Base-by-base conservation (phyloP, 2,888 invertebrate genomes). In the Lamellibrachia columna region DNA sequence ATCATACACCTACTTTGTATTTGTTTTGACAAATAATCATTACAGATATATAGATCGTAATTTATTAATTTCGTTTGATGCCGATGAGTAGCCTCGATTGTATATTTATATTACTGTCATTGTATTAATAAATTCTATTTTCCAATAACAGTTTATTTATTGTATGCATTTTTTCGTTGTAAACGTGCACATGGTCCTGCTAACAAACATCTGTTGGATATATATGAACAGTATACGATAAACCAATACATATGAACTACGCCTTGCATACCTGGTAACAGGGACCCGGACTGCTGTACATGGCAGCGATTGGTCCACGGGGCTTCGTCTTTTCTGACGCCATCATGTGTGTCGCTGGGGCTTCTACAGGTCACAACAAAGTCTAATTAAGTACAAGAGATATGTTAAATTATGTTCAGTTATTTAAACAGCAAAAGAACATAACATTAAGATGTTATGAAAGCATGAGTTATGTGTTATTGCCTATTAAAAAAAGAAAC, bases 271-370 rank as follows among this genome's bases (percentile, higher is more conserved):
- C 91, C 91, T 91, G 91, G 28, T 91, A 91, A n/a, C 91, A 91
- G n/a, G 91, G 91, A 22, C 91, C 91, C 11, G 91, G 91, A 22
- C 91, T 91, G 58, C 91, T 28, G 91, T 91, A 91, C 91, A 91
- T 91, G 11, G 91, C 91, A 15, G 91, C 91, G 40, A 91, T 91
- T 4, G 91, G 91, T 4, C 91, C 91, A 53, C 91, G 91, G 9
- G 91, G 91, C n/a, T 91, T 91, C 58, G 91, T 91, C 58, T 91
- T 91, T 53, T 91, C 91, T n/a, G 75, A 11, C 52, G 58, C 58
- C 52, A 91, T 91, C 28, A 15, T 28, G 53, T 91, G 91, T 91
- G 91, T 28, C 22, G 11, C 15, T 75, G 75, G 75, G 75, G 75
- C 15, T 75, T 75, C 75, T 75, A 22, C 75, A 75, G 22, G n/a